Evolutionary conservation across 2,797 vertebrate species (phyloP).

Genomic region (Holocentrus rufus): DNA sequence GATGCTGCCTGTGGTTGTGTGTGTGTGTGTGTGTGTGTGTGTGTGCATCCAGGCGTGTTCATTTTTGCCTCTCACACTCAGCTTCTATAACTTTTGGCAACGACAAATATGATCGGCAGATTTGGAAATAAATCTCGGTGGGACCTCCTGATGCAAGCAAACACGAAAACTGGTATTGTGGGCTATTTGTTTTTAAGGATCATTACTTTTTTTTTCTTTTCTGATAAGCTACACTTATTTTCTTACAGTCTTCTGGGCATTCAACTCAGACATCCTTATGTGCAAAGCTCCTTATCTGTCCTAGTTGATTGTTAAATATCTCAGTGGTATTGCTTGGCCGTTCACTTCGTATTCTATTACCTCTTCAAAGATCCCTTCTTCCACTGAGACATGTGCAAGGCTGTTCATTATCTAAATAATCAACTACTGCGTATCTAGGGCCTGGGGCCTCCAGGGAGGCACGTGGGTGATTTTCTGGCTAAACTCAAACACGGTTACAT

Average conservation of each 20-base stretch:
- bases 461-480: slow-evolving; percentile 25
- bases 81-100: slow-evolving; percentile 13
- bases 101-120: slow-evolving; percentile 1
- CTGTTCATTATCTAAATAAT: slow-evolving; percentile 54
- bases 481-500: slow-evolving; percentile 31
- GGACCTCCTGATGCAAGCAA: neutral
- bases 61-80: slow-evolving; percentile 3
- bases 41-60: neutral
- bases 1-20: slow-evolving; percentile 12
- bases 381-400: slow-evolving; percentile 25
- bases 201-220: slow-evolving; percentile 2
- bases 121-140: slow-evolving; percentile 19
- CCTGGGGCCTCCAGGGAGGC: slow-evolving; percentile 15
- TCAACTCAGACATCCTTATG: neutral
- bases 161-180: slow-evolving; percentile 2
- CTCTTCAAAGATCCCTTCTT: slow-evolving; percentile 27
- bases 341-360: slow-evolving; percentile 36
- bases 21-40: slow-evolving; percentile 16
- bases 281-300: slow-evolving; percentile 14
- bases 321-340: slow-evolving; percentile 20
- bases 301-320: slow-evolving; percentile 24
- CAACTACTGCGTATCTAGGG: slow-evolving; percentile 19
- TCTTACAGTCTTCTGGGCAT: slow-evolving; percentile 5
- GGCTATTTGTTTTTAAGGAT: slow-evolving; percentile 15
- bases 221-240: slow-evolving; percentile 1